These are phyloP conservation scores for Odontothrips loti DNA, from an alignment of 2,888 invertebrate species.

Conservation along the genomic window DNA sequence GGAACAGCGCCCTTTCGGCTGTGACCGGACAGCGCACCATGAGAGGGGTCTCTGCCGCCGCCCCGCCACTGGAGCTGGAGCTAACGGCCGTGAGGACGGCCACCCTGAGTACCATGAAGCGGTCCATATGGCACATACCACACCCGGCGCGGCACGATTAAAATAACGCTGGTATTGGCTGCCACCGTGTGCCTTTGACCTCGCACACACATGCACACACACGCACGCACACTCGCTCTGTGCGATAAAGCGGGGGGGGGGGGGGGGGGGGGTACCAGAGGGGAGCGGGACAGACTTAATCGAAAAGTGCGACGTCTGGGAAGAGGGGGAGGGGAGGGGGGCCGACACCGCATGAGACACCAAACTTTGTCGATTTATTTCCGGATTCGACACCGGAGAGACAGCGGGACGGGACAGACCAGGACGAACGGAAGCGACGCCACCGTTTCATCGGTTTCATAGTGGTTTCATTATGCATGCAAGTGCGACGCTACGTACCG, in stretches of 20 bases:
- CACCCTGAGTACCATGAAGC: neutral
- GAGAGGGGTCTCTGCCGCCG: no score
- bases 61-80: neutral
- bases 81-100: neutral
- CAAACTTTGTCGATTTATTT: conserved; percentile 25
- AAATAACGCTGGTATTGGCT: neutral
- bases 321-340: neutral
- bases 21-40: no score
- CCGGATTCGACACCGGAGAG: neutral
- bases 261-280: neutral
- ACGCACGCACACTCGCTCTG: neutral
- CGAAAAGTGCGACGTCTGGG: neutral
- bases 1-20: no score
- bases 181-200: neutral
- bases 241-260: neutral
- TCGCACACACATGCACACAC: neutral
- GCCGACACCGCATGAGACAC: neutral
- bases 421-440: neutral
- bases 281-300: neutral
- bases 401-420: neutral
- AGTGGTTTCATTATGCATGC: no score
- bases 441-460: no score
- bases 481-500: no score
- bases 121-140: neutral
- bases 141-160: neutral